These are phyloP conservation scores for Protobothrops mucrosquamatus DNA, from an alignment of 2,113 vertebrate genomes.

Conservation along the genomic window DNA sequence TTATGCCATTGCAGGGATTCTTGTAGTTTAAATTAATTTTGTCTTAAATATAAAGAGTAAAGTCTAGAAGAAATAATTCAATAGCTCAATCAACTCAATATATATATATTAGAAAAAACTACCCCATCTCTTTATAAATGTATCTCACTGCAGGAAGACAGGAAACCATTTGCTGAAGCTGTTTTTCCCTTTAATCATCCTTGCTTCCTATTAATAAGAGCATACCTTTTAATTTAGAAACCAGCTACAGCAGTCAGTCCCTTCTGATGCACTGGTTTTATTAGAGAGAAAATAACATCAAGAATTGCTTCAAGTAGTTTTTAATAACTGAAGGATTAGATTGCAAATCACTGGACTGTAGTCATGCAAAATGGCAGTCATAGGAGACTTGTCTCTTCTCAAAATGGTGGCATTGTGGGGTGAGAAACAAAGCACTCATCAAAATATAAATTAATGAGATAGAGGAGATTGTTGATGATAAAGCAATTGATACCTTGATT, in stretches of 20 bases:
- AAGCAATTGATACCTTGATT: background rate
- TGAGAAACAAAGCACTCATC: background rate
- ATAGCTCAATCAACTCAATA: constrained; percentile 13
- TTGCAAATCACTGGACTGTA: background rate
- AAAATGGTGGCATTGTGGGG: background rate
- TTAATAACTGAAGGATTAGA: constrained; percentile 31
- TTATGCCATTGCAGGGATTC: background rate
- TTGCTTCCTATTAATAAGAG: background rate
- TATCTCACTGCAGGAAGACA: background rate
- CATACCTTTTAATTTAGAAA: background rate
- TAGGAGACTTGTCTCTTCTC: background rate
- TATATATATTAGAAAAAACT: background rate
- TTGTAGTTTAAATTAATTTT: constrained; percentile 18
- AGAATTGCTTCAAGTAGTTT: constrained; percentile 4
- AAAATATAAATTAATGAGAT: background rate
- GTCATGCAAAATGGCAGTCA: background rate
- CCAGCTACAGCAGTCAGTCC: background rate
- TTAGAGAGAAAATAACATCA: constrained; percentile 3
- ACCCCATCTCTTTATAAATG: background rate
- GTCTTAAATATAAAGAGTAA: background rate
- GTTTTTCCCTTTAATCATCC: constrained; percentile 27
- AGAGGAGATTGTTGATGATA: background rate
- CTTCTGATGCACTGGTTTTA: background rate
- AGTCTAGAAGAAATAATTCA: background rate
- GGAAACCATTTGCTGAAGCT: background rate